Evolutionary conservation across 2,888 invertebrate genomes (phyloP), one percentile per base, ranked within the genome.

Genomic region (Rhingia rostrata): DNA sequence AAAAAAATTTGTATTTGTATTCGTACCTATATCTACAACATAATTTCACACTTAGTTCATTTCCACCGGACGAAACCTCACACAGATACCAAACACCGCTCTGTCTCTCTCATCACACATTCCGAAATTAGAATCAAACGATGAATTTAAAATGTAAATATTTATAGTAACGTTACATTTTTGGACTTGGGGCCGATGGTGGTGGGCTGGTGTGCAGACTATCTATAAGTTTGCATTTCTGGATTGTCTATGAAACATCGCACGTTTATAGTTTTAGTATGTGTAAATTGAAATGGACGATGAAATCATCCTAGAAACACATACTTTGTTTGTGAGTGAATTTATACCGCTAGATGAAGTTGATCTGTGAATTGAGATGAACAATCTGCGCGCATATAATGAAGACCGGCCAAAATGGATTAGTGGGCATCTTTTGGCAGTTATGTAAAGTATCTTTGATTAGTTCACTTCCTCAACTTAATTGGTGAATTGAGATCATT

Each of bases 101-200:
- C 22, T 22, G 22, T 22, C 22, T 45, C 49, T 49, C 49, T 9
- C 61, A 53, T 45, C 51, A 39, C 39, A 69, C 69, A 45, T 69
- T 69, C 77, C 77, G 69, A 77, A 77, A 54, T 63, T 77, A 77
- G 69, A 69, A 63, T 49, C 69, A 53, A 67, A 45, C 67, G 53
- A 69, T 69, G 9, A 60, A 67, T 67, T 61, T 22, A 60, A 77
- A 22, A 77, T 70, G 54, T 77, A 77, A 77, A 77, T 69, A 77
- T 69, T 63, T 69, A 69, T 53, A 53, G 60, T 9, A 49, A 7
- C 63, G 22, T 63, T 73, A 54, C 56, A 39, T 56, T 64, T 74
- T 74, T 64, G 49, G 56, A 74, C 54, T 47, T 43, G 14, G 35
- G 45, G 35, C 32, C 4, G 33, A 30, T 32, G 39, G 30, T 32